These are phyloP conservation scores for Ceratina calcarata DNA, from an alignment of 1,140 invertebrate genomes.

Conservation along the genomic window DNA sequence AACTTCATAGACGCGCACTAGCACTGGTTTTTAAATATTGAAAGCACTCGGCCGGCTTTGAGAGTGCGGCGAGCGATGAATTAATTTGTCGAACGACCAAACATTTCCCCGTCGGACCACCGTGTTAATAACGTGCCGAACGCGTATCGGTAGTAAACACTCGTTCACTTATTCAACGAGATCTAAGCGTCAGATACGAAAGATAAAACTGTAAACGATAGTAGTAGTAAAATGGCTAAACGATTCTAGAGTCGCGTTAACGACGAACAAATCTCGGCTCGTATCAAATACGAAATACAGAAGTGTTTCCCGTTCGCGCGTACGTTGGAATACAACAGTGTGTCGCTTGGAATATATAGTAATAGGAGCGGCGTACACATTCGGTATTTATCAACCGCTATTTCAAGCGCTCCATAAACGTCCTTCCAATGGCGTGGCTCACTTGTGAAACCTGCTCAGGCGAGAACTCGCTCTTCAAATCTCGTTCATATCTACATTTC, in stretches of 20 bases:
- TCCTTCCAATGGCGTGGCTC: slow-evolving; percentile 42
- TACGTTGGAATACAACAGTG: slow-evolving; percentile 21
- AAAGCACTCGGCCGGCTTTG: background rate
- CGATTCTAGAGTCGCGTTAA: background rate
- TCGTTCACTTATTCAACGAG: slow-evolving; percentile 3
- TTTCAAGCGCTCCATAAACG: slow-evolving; percentile 47
- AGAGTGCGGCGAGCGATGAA: slow-evolving; percentile 19
- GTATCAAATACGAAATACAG: slow-evolving; percentile 27
- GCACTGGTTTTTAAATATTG: slow-evolving; percentile 21
- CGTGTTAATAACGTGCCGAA: slow-evolving; percentile 2
- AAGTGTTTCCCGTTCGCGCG: slow-evolving; percentile 34
- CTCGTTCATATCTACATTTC: slow-evolving; percentile 3
- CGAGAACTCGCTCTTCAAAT: slow-evolving; percentile 15
- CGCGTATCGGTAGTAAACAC: background rate
- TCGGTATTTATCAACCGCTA: slow-evolving; percentile 42
- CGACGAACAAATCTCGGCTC: background rate
- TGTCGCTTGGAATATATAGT: slow-evolving; percentile 36
- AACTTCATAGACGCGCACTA: slow-evolving; percentile 35
- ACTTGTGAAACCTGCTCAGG: slow-evolving; percentile 29
- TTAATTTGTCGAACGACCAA: background rate
- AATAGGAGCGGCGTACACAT: slow-evolving; percentile 35
- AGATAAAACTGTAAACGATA: slow-evolving; percentile 12
- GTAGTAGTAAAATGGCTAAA: background rate
- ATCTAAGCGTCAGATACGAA: slow-evolving; percentile 23
- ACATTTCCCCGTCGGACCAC: too few relatives aligned